phyloP scores from a whole-genome alignment of 2,113 vertebrate genomes.

The Lagopus muta region DNA sequence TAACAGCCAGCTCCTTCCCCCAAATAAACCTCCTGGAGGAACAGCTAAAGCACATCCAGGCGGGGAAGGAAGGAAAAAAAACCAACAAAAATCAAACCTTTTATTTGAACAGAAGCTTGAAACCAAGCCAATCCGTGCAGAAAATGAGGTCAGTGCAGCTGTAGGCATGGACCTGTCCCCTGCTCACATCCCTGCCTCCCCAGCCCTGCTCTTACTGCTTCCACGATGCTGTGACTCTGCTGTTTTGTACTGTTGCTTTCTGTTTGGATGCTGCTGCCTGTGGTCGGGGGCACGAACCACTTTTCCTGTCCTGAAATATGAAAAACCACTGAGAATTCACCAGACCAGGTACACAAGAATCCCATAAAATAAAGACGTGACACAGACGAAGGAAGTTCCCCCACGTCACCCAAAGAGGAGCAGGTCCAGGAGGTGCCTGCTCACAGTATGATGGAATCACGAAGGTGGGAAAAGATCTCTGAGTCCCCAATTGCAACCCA shows the following conservation, averaged over 20 bases:
- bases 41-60: background rate
- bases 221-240: background rate
- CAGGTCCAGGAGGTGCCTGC: no score
- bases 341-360: background rate
- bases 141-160: background rate
- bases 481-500: no score
- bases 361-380: no score
- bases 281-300: background rate
- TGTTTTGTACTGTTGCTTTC: background rate
- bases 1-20: background rate
- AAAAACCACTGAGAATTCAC: background rate
- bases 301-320: background rate
- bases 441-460: no score
- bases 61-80: no score
- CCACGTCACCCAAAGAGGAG: no score
- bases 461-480: no score
- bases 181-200: background rate
- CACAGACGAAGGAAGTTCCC: no score
- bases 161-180: background rate
- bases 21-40: background rate
- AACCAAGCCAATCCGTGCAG: background rate
- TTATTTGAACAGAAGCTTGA: background rate
- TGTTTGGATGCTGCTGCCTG: background rate
- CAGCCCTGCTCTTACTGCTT: background rate
- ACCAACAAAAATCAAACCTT: background rate